Base-by-base conservation (phyloP, 2,888 invertebrate species). In the Seira musarum region DNA sequence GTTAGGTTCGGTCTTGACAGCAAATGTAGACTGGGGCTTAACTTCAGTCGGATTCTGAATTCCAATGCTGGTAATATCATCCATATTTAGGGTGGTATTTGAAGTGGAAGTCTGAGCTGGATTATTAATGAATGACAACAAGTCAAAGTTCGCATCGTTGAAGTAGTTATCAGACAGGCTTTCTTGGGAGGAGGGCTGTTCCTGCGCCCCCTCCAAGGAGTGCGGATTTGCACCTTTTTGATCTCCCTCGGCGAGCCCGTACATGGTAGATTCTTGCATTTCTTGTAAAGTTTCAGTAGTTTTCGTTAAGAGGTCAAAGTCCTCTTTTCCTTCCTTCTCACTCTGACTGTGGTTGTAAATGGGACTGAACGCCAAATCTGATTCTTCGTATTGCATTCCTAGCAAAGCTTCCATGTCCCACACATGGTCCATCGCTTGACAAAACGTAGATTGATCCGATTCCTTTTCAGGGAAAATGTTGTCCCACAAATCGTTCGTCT, bases 361-460 rank as follows among this genome's bases (percentile, higher is more conserved):
- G 24, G 30, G 30, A 17, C 30, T 25, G 24, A n/a, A 25, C 24
- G 19, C 1, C 17, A 30, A 22, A 0, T 65, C 63, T 24, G 40
- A 40, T 40, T 40, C 40, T 5, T 5, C 5, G 40, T 40, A 40
- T 13, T 40, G 40, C 5, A 40, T 8, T 5, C 13, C 13, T 13
- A 40, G 5, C 13, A 40, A 8, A 40, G 40, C 40, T 40, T 40
- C 40, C 13, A 13, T 13, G 40, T 40, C 40, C 6, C 13, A 5
- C 13, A 40, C 5, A 40, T 40, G 5, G 17, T 35, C 71, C 71
- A 71, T 71, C 15, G n/a, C 72, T 46, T n/a, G 3, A 21, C 5
- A 22, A n/a, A 5, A 15, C 5, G 46, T 8, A 8, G 13, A 5
- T 40, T 5, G 40, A 8, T 5, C 6, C 6, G 40, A 8, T 5